Evolutionary conservation across 2,113 vertebrate genomes (phyloP).

Genomic region (Petrocephalus zakoni): DNA sequence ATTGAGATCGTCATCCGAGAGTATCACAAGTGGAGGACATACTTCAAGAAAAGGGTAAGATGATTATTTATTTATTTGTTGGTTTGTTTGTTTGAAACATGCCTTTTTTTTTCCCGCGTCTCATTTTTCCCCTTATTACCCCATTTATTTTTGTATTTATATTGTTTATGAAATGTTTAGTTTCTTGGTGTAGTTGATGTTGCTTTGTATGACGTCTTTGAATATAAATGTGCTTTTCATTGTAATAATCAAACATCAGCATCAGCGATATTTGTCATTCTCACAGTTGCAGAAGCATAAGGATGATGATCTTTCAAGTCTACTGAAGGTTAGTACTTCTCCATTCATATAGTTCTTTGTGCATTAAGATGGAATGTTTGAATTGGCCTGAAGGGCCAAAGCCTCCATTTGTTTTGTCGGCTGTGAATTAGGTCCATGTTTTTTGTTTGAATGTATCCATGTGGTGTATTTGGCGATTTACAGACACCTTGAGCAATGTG

Average conservation of each 20-base stretch:
- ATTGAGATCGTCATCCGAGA: conserved; percentile 93
- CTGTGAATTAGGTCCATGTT: neutral
- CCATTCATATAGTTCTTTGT: neutral
- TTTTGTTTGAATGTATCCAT: neutral
- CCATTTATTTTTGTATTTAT: neutral
- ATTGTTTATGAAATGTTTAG: neutral
- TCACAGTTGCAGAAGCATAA: conserved; percentile 90
- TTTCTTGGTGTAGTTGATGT: neutral
- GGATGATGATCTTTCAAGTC: conserved; percentile 94
- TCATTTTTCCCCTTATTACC: too few relatives aligned
- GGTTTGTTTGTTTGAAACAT: neutral
- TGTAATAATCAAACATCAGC: neutral
- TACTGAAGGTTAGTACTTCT: conserved; percentile 76
- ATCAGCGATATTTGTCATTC: neutral
- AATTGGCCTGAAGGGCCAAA: neutral
- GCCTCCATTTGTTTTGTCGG: neutral
- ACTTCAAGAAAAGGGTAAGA: conserved; percentile 94
- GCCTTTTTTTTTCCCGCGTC: neutral
- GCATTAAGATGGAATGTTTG: neutral
- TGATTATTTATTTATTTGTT: neutral
- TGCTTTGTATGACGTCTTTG: neutral
- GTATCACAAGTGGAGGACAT: conserved; percentile 98
- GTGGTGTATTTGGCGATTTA: neutral
- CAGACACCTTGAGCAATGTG: neutral
- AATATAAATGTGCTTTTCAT: neutral